Conservation (phyloP, 2,113 vertebrate species). For the Psilopsiagon aurifrons region DNA sequence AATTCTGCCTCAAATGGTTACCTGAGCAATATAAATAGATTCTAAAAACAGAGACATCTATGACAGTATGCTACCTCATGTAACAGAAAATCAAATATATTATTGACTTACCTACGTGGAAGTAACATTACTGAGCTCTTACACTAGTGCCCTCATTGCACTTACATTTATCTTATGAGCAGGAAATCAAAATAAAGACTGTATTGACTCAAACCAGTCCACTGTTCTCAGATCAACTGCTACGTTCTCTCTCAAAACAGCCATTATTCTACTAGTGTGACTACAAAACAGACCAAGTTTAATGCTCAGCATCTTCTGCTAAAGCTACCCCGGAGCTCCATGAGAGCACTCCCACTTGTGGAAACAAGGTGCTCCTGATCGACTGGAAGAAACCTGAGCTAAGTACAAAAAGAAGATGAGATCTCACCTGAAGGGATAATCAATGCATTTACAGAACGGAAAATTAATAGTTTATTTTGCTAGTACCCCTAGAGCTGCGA, state of each 20-base stretch:
- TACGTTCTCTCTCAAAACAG: neutral
- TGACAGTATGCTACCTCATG: neutral
- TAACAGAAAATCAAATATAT: neutral
- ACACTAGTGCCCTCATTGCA: fast-evolving
- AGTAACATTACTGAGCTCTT: neutral
- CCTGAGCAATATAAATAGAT: neutral
- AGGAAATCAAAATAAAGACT: neutral
- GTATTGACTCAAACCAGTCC: fast-evolving
- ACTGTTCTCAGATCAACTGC: neutral
- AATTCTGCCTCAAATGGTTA: neutral
- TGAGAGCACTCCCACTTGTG: no score
- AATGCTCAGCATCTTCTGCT: neutral
- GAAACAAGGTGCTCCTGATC: neutral
- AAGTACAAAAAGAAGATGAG: neutral
- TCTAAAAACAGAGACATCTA: neutral
- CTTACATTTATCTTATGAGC: neutral
- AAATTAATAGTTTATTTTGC: neutral
- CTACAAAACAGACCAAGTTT: neutral
- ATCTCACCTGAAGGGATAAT: neutral
- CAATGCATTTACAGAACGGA: neutral
- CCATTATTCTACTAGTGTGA: fast-evolving
- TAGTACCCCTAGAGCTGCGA: neutral
- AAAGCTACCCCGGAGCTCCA: neutral
- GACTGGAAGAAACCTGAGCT: neutral
- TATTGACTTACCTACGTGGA: neutral